Evolutionary conservation across 1,140 invertebrate genomes (phyloP).

Genomic region (Conus betulinus): DNA sequence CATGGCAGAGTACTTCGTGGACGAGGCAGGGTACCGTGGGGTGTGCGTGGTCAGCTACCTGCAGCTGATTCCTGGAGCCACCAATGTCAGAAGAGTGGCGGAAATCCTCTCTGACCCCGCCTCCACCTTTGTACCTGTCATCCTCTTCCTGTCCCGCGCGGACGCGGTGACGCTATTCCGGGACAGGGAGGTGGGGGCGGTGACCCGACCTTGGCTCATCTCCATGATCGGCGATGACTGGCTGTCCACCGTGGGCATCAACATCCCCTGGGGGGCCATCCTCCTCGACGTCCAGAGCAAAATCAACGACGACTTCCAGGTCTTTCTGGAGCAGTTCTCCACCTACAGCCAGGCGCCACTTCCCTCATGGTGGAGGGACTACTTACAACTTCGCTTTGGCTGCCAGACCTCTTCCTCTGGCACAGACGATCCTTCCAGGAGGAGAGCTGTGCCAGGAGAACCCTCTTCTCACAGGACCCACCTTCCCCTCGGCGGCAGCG

Average conservation of each 20-base stretch:
- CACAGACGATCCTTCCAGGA: not conserved
- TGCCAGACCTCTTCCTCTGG: constrained; percentile 9
- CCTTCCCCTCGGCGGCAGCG: constrained; percentile 21
- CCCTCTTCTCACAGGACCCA: constrained; percentile 19
- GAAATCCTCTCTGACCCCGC: not conserved
- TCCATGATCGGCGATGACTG: constrained; percentile 53
- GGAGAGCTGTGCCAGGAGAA: constrained; percentile 14
- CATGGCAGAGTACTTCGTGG: constrained; percentile 35
- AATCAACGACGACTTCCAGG: constrained; percentile 51
- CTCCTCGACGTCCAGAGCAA: constrained; percentile 50
- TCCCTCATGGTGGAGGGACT: constrained; percentile 30
- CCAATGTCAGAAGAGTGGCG: constrained; percentile 3
- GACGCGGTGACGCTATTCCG: constrained; percentile 50
- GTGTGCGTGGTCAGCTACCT: constrained; percentile 46
- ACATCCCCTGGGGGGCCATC: constrained; percentile 57
- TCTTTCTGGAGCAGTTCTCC: constrained; percentile 39
- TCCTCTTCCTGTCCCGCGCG: constrained; percentile 46
- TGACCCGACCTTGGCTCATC: constrained; percentile 53
- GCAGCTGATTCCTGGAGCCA: constrained; percentile 16
- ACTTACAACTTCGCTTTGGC: constrained; percentile 21
- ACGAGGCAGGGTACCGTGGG: constrained; percentile 31
- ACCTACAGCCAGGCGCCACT: not conserved
- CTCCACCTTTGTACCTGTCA: constrained; percentile 34
- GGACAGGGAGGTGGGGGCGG: constrained; percentile 34
- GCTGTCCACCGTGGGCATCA: constrained; percentile 42